Conservation (phyloP, 2,113 vertebrate genomes). For the Calypte anna region DNA sequence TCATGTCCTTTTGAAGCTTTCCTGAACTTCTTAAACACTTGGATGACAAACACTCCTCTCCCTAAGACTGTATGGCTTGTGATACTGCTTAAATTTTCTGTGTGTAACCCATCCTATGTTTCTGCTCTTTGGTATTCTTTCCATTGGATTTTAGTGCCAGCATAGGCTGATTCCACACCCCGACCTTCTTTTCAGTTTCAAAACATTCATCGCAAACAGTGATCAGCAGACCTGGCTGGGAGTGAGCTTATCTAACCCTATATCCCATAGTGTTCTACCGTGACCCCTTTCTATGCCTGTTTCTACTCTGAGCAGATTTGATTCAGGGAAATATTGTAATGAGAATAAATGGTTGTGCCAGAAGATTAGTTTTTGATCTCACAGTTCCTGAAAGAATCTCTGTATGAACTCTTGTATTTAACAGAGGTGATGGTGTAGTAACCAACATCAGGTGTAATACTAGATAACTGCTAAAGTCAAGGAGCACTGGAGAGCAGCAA, state of each 20-base stretch:
- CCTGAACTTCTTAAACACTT: neutral
- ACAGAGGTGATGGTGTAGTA: neutral
- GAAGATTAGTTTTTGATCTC: slow-evolving; percentile 5
- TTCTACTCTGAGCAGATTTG: neutral
- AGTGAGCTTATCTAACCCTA: neutral
- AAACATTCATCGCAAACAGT: neutral
- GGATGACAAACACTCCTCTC: neutral
- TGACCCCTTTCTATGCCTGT: neutral
- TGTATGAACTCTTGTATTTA: neutral
- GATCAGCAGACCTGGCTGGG: neutral
- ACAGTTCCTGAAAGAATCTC: neutral
- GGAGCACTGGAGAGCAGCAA: neutral
- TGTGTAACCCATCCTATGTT: neutral
- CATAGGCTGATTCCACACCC: neutral
- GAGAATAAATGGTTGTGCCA: neutral
- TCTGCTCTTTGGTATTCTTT: neutral
- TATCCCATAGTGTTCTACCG: neutral
- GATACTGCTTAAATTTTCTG: neutral
- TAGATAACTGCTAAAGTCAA: neutral
- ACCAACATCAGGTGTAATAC: neutral
- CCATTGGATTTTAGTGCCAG: neutral
- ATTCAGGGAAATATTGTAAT: neutral
- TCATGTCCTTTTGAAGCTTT: neutral
- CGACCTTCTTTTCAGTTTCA: neutral
- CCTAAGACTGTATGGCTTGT: neutral